phyloP scores from a whole-genome alignment of 2,113 vertebrate species.

The Formicarius rufipectus region DNA sequence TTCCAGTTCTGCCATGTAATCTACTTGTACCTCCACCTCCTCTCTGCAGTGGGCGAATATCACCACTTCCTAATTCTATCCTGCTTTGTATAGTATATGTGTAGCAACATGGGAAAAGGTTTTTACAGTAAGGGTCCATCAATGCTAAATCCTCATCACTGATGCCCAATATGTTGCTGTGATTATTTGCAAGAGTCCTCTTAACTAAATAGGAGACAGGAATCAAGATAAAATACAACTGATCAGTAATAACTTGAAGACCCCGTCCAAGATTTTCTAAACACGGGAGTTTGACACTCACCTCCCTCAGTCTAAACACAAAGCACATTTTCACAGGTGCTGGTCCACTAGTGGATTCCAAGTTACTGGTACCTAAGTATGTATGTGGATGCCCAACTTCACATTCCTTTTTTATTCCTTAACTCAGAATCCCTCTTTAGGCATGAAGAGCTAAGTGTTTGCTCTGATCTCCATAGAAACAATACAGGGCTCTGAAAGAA shows the following conservation, averaged over 20 bases:
- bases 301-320: background rate
- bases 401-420: background rate
- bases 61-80: background rate
- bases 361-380: background rate
- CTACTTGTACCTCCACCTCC: background rate
- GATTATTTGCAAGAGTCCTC: background rate
- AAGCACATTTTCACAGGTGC: background rate
- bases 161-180: background rate
- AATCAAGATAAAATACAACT: background rate
- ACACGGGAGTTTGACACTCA: background rate
- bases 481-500: constrained; percentile 7
- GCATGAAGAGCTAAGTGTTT: background rate
- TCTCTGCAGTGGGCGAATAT: background rate
- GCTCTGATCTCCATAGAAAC: constrained; percentile 39
- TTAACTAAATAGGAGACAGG: background rate
- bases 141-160: background rate
- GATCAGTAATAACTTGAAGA: background rate
- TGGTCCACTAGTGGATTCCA: background rate
- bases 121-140: background rate
- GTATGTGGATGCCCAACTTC: background rate
- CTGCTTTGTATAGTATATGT: background rate
- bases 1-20: background rate
- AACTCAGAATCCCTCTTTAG: background rate
- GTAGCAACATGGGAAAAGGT: fast-evolving
- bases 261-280: background rate